A percentile compares a stretch with the other conserved stretches of the same genome.
phyloP scores from a whole-genome alignment of 2,797 vertebrate species.

The Diplodus puntazzo region DNA sequence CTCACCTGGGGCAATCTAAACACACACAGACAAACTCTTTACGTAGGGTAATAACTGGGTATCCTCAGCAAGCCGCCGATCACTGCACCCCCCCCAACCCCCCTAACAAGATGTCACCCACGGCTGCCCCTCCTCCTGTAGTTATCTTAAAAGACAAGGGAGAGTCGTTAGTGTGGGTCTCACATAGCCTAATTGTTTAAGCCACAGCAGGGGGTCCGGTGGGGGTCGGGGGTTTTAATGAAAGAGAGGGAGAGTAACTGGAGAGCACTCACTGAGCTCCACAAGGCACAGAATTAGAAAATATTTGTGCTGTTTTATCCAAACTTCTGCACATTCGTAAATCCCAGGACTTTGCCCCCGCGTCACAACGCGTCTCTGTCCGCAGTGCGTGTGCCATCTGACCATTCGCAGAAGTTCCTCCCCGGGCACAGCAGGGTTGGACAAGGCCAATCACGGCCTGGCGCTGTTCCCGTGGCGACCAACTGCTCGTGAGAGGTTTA shows the following conservation, averaged over 20 bases:
- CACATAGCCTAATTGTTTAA: constrained; percentile 74
- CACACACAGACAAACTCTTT: constrained; percentile 51
- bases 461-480: constrained; percentile 73
- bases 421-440: constrained; percentile 71
- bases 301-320: background rate
- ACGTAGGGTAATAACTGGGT: constrained; percentile 68
- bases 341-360: constrained; percentile 13
- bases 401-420: constrained; percentile 61
- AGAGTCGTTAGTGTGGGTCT: constrained; percentile 79
- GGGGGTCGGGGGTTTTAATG: constrained; percentile 20
- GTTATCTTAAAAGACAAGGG: constrained; percentile 76
- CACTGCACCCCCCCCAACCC: constrained; percentile 24
- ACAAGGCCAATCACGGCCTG: constrained; percentile 62
- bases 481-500: constrained; percentile 64
- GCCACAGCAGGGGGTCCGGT: constrained; percentile 57
- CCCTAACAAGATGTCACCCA: constrained; percentile 75
- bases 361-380: constrained; percentile 12
- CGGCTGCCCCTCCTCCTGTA: constrained; percentile 70
- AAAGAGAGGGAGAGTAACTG: constrained; percentile 45
- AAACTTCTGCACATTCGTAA: constrained; percentile 4
- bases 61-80: constrained; percentile 62
- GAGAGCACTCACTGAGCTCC: background rate
- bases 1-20: constrained; percentile 77
- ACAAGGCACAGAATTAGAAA: background rate
- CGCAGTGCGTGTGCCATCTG: constrained; percentile 29